Evolutionary conservation across 2,113 vertebrate genomes (phyloP).

Genomic region (Pangasianodon hypophthalmus): DNA sequence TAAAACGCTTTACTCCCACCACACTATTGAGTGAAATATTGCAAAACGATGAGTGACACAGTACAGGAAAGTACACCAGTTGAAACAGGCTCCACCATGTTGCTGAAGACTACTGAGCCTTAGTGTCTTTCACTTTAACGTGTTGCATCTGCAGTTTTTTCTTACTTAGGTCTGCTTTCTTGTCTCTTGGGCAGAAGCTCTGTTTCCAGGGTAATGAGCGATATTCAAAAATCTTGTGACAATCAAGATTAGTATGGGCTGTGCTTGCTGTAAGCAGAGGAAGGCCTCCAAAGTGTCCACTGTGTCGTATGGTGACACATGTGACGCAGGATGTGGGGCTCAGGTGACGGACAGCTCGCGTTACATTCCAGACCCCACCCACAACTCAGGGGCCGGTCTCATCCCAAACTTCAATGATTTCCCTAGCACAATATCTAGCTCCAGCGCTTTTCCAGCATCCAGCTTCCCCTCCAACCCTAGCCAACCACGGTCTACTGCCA

Average conservation of each 20-base stretch:
- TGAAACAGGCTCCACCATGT: not conserved
- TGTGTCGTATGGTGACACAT: constrained; percentile 56
- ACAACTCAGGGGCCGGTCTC: constrained; percentile 57
- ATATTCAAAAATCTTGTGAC: constrained; percentile 30
- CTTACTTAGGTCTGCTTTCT: not conserved
- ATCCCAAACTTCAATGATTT: constrained; percentile 80
- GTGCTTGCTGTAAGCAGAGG: constrained; percentile 86
- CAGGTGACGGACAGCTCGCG: constrained; percentile 55
- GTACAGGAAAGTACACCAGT: constrained; percentile 8
- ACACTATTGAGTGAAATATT: not conserved
- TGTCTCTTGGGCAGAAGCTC: constrained; percentile 41
- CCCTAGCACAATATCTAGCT: constrained; percentile 67
- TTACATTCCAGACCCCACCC: constrained; percentile 82
- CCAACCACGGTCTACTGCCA: constrained; percentile 58
- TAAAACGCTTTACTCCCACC: not conserved
- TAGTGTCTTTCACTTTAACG: not conserved
- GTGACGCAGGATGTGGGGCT: constrained; percentile 42
- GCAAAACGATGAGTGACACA: not conserved
- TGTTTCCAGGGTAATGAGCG: constrained; percentile 57
- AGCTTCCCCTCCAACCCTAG: constrained; percentile 61
- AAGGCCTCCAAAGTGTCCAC: constrained; percentile 69
- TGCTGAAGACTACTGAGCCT: not conserved
- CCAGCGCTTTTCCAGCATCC: constrained; percentile 57
- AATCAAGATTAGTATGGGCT: constrained; percentile 82
- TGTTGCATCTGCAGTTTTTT: constrained; percentile 2